Evolutionary conservation across 2,888 invertebrate species (phyloP).

Genomic region (Stenoptilia bipunctidactyla): DNA sequence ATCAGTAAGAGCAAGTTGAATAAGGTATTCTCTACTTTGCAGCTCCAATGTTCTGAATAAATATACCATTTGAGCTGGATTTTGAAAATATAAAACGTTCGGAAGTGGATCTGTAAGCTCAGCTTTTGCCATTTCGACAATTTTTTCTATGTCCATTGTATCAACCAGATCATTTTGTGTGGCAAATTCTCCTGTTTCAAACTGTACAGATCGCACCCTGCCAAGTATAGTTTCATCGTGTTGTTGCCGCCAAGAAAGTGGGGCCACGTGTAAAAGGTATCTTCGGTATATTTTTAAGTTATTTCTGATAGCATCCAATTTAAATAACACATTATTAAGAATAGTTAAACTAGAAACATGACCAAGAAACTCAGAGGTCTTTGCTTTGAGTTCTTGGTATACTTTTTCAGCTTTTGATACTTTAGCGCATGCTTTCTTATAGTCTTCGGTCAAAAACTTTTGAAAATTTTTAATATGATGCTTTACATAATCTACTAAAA

Average conservation of each 20-base stretch:
- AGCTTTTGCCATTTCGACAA: conserved; percentile 40
- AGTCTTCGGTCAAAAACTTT: conserved; percentile 57
- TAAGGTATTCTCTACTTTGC: conserved; percentile 59
- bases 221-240: conserved; percentile 44
- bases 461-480: conserved; percentile 54
- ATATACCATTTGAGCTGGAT: conserved; percentile 48
- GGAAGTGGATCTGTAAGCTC: conserved; percentile 42
- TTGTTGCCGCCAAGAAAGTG: conserved; percentile 50
- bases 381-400: conserved; percentile 34
- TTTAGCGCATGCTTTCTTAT: conserved; percentile 48
- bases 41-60: conserved; percentile 56
- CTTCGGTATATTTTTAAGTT: conserved; percentile 50
- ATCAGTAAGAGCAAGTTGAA: conserved; percentile 47
- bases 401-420: conserved; percentile 43
- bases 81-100: conserved; percentile 37
- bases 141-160: conserved; percentile 51
- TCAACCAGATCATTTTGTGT: conserved; percentile 55
- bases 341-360: conserved; percentile 41
- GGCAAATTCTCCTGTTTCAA: conserved; percentile 44
- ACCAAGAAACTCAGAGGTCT: conserved; percentile 42
- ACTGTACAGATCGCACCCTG: conserved; percentile 44
- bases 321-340: conserved; percentile 51
- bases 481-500: conserved; percentile 38
- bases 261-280: conserved; percentile 53
- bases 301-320: conserved; percentile 49